Evolutionary conservation across 1,140 invertebrate genomes (phyloP), one percentile per base, ranked within the genome.

Genomic region (Venturia canescens): DNA sequence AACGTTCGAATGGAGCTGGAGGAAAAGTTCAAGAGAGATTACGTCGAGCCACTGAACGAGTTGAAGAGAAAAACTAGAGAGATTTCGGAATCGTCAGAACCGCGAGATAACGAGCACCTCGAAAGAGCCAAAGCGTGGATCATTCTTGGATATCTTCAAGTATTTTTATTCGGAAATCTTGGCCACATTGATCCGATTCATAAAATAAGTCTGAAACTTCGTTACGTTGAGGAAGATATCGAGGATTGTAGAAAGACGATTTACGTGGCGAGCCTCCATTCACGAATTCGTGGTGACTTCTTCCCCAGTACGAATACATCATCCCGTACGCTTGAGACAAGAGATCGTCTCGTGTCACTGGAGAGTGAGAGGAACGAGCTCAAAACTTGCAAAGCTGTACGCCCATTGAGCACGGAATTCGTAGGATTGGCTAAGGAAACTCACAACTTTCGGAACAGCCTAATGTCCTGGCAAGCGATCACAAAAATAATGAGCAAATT

Each of bases 181-280:
- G 92, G 91, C 18, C 82, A 86, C 38, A 94, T 97, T 21, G 97
- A 97, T 92, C 96, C 96, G 1, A 94, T 96, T 0, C 93, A 95
- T 67, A 97, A 96, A 87, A 93, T 94, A 53, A 90, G 92, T 1
- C 87, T 97, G 0, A 96, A 96, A 88, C 90, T 95, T 6, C 87
- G 93, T 66, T 96, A 96, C 78, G 88, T 94, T 15, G 87, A 93
- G 16, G 94, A 96, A 86, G 95, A 96, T 83, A 92, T 95, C 0
- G 82, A n/a, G 0, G 90, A 91, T 77, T 81, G 86, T 9, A 31
- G 84, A 50, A 87, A 79, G 4, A 85, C 87, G 0, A 81, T 90
- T 31, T 88, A 88, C 16, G 72, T 87, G 1, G 83, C 86, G 21
- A 53, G 53, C 3, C 63, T 91, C 5, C 84, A 91, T 31, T 85